Base-by-base conservation (phyloP, 2,113 vertebrate genomes). In the Lagopus leucura region DNA sequence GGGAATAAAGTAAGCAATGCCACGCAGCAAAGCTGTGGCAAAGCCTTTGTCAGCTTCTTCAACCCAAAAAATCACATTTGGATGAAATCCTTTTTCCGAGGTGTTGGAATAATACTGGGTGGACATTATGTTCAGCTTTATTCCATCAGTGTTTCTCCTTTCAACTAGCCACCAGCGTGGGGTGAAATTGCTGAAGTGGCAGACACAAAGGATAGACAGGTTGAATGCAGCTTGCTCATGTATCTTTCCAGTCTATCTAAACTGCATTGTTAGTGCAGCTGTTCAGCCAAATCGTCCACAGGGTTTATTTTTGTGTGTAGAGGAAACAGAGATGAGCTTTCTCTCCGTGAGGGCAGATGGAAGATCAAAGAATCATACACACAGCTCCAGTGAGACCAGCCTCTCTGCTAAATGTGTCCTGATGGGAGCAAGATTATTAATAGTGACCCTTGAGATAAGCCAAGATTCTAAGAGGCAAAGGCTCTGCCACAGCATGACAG, bases 251-350 rank as follows among this genome's bases (percentile, higher is more conserved):
- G 94, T 96, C 88, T 90, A 80, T 93, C 96, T 92, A 88, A 96
- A 96, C 80, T 86, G 94, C 93, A 94, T 95, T 96, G 97, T 96
- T 96, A 93, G 90, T 91, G 90, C 95, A 97, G 95, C 96, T 97
- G 97, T 86, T 94, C 81, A 30, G 40, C 64, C 80, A 88, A 74
- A 92, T 88, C 10, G n/a, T 50, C 90, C 90, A 13, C 55, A 17
- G 69, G 36, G 94, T 93, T 96, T 97, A 97, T 97, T 97, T 96
- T 92, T 57, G 93, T 86, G 90, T 28, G 1, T 16, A 65, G 94
- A 94, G 92, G 79, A 92, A 92, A 88, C 48, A 78, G 78, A 93
- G 89, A 86, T 40, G 88, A 78, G 55, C 88, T 76, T 86, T 95
- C 75, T 94, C 86, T 96, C 63, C 66, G 52, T 34, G 83, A 48